These are phyloP conservation scores for Leptopilina syphax DNA, from an alignment of 2,888 invertebrate species.

Conservation along the genomic window DNA sequence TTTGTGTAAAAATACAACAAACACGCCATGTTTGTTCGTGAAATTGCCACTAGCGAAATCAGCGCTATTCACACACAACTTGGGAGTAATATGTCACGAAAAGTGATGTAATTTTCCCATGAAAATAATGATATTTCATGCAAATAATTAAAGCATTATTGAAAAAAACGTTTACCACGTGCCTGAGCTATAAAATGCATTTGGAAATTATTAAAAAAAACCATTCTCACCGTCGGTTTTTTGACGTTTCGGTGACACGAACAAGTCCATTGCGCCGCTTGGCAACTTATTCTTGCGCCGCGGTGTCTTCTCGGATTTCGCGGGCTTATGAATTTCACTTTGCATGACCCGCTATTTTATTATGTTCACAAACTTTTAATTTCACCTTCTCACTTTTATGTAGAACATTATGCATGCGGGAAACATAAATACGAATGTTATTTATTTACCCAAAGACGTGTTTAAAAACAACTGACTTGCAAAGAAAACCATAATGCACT, in stretches of 20 bases:
- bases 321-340: slow-evolving; percentile 68
- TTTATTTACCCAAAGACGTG: slow-evolving; percentile 60
- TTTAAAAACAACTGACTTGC: slow-evolving; percentile 66
- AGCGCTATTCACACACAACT: slow-evolving; percentile 20
- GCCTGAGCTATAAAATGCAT: slow-evolving; percentile 25
- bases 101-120: background rate
- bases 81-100: background rate
- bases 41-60: slow-evolving; percentile 11
- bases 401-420: background rate
- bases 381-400: background rate
- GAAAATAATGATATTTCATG: slow-evolving; percentile 5
- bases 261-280: slow-evolving; percentile 72
- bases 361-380: slow-evolving; percentile 8
- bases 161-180: background rate
- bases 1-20: slow-evolving; percentile 27
- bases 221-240: slow-evolving; percentile 73
- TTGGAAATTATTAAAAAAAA: slow-evolving; percentile 22
- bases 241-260: slow-evolving; percentile 73
- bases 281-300: slow-evolving; percentile 69
- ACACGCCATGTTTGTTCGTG: slow-evolving; percentile 25
- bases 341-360: slow-evolving; percentile 54
- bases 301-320: slow-evolving; percentile 67
- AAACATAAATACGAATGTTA: slow-evolving; percentile 2
- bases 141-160: background rate
- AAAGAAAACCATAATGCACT: slow-evolving; percentile 54